A percentile compares a stretch with the other conserved stretches of the same genome.
phyloP scores from a whole-genome alignment of 1,140 invertebrate genomes.

The Cydia strobilella region DNA sequence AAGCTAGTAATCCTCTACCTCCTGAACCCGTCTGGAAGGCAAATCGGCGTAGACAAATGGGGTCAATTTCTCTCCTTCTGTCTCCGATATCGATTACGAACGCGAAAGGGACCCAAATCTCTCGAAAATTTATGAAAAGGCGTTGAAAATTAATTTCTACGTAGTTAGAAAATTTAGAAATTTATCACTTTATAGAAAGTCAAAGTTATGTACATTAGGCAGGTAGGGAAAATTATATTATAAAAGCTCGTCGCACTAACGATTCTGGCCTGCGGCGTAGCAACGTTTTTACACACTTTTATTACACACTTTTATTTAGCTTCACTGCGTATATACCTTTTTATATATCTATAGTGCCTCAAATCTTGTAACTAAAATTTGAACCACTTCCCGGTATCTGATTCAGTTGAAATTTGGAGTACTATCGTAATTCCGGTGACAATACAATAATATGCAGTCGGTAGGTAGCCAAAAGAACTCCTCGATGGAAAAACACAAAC shows the following conservation, averaged over 20 bases:
- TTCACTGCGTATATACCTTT: no score
- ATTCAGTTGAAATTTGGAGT: no score
- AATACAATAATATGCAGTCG: no score
- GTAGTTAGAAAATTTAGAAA: conserved; percentile 23
- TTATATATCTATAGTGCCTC: no score
- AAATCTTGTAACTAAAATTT: no score
- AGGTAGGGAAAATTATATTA: not conserved
- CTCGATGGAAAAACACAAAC: no score
- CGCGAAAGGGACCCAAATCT: conserved; percentile 26
- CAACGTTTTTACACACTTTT: no score
- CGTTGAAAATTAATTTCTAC: conserved; percentile 37
- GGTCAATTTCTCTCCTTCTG: conserved; percentile 35
- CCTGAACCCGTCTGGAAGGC: conserved; percentile 25
- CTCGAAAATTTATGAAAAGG: conserved; percentile 34
- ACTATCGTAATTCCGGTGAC: no score
- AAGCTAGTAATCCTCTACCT: conserved; percentile 20
- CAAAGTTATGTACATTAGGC: conserved; percentile 4
- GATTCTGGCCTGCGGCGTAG: no score
- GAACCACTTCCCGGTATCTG: no score
- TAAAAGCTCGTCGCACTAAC: not conserved
- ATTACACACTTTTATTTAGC: no score
- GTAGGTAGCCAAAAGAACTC: no score
- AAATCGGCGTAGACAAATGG: conserved; percentile 35
- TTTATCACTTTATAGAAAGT: not conserved
- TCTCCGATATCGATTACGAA: conserved; percentile 33